Conservation (phyloP, 2,888 invertebrate species). For the Quadroppia sp. region DNA sequence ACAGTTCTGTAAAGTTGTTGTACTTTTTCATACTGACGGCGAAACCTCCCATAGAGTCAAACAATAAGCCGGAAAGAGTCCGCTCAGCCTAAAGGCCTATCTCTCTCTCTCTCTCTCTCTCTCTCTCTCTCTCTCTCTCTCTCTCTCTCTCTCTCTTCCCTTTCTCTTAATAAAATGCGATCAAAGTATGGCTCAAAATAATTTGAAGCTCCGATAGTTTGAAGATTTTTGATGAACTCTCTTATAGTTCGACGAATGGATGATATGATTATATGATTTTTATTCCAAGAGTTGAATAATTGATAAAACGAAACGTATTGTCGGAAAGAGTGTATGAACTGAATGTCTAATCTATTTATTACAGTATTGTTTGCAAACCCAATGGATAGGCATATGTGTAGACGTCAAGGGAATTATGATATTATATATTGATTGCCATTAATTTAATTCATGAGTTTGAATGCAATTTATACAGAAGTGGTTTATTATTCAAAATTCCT, state of each 20-base stretch:
- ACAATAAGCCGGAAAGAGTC: constrained; percentile 35
- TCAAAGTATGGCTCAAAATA: no score
- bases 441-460: constrained; percentile 24
- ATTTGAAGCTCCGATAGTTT: no score
- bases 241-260: neutral
- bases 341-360: constrained; percentile 12
- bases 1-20: neutral
- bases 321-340: neutral
- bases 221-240: neutral
- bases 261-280: constrained; percentile 2
- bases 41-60: constrained; percentile 29
- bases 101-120: neutral
- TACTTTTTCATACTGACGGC: constrained; percentile 14
- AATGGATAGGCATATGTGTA: neutral
- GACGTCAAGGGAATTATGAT: constrained; percentile 30
- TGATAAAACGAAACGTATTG: constrained; percentile 9
- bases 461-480: constrained; percentile 26
- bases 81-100: constrained; percentile 25
- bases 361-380: neutral
- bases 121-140: neutral
- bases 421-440: constrained; percentile 28
- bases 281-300: constrained; percentile 10
- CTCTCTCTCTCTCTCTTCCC: no score
- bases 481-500: constrained; percentile 20
- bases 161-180: no score